Base-by-base conservation (phyloP, 2,113 vertebrate species). In the Onychostruthus taczanowskii region DNA sequence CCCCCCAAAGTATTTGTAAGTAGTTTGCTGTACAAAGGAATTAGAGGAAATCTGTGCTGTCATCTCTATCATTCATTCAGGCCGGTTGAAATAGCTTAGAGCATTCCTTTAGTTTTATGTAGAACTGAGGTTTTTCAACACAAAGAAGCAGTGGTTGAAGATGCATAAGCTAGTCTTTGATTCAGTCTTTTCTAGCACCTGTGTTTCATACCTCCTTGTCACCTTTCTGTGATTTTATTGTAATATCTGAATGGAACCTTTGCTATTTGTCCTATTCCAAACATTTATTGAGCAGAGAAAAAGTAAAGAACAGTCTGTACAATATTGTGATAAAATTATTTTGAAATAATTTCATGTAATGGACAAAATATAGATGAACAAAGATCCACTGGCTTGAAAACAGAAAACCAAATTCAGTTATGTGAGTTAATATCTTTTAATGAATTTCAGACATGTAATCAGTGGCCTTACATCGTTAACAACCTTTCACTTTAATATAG, bases 311-410 rank as follows among this genome's bases (percentile, higher is more conserved):
- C 3, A 6, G 28, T 2, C 39, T 2, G 1, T 58, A 46, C 27
- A 52, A 9, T 69, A 37, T 31, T 82, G 10, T 59, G 16, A 30
- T 61, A 30, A 35, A 30, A 91, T 30, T 72, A 37, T 13, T 75
- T 75, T 28, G 31, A 82, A 91, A 76, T 91, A 10, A 41, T 22
- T 68, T 83, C 3, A 14, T 56, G 15, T 75, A 66, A n/a, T 37
- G n/a, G 21, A 31, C 17, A 44, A 87, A 80, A 81, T 53, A 46
- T 82, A 84, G 12, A n/a, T 74, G 33, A 66, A 35, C 16, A 37
- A 72, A 94, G 35, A 44, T 31, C 49, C 19, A 41, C 41, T 72
- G 39, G 17, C 50, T 82, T 94, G 84, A 87, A 89, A 87, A 64
- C 21, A 30, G 27, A 72, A 39, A 55, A 35, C 8, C 9, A 70